These are phyloP conservation scores for Amphipoea lucens DNA, from an alignment of 2,888 invertebrate species.

Conservation along the genomic window DNA sequence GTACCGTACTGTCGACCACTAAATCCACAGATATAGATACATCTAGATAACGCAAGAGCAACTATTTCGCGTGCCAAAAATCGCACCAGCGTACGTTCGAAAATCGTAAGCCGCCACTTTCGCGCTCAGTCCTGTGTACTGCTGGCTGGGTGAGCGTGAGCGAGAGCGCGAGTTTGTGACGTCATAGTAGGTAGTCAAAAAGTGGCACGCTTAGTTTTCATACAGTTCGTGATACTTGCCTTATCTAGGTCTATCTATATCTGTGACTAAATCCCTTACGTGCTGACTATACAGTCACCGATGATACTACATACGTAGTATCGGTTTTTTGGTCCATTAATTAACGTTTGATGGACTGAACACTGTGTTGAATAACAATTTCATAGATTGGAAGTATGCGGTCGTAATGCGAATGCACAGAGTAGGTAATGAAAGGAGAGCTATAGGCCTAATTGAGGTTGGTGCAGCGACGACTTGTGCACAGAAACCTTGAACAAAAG, in stretches of 20 bases:
- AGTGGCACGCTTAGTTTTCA: too few species aligned
- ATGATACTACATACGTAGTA: not conserved
- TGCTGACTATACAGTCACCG: not conserved
- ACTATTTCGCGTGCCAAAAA: too few species aligned
- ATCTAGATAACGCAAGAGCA: too few species aligned
- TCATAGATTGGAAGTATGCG: conserved; percentile 12
- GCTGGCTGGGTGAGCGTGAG: too few species aligned
- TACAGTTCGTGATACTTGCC: too few species aligned
- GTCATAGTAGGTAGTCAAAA: too few species aligned
- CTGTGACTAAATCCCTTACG: not conserved
- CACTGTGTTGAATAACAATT: conserved; percentile 36
- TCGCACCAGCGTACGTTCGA: too few species aligned
- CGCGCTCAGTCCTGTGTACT: too few species aligned
- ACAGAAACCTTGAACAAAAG: too few species aligned
- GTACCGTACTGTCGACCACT: not conserved
- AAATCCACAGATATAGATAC: not conserved
- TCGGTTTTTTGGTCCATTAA: not conserved
- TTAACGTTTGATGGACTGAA: not conserved
- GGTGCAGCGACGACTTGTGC: not conserved
- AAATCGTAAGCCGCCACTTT: too few species aligned
- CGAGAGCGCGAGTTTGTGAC: too few species aligned
- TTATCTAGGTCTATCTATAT: too few species aligned
- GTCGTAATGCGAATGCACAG: not conserved
- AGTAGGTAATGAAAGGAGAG: not conserved
- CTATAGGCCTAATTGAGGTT: not conserved